Evolutionary conservation across 2,113 vertebrate genomes (phyloP), one percentile per base, ranked within the genome.

Genomic region (Spilogale gracilis): DNA sequence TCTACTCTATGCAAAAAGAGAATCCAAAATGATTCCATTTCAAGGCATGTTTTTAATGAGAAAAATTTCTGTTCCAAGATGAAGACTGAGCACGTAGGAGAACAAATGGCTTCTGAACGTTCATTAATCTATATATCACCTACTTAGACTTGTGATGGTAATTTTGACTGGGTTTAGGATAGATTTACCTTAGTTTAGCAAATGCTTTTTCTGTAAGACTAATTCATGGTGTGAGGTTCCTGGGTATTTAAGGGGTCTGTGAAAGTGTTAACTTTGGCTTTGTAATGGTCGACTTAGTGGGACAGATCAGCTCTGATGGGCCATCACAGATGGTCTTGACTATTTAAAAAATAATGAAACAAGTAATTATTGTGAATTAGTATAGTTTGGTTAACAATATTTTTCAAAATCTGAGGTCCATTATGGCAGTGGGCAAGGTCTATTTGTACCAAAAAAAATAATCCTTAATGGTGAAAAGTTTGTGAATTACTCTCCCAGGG

Each of bases 311-410:
- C n/a, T 56, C 21, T 71, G 9, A 79, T 73, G 48, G 21, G 43
- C 32, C 83, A 60, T 84, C 45, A 92, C 60, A 83, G 65, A 76
- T 61, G 20, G 45, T 83, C 67, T 73, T 48, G 6, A 88, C 52
- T 87, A 86, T 74, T 92, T 84, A 73, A 69, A 76, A 91, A 88
- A 89, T 23, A 61, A n/a, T 92, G 45, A 60, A 67, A 91, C 14
- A 83, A 96, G 50, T 60, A 61, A 63, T 81, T 87, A 73, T 92
- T 52, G 89, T 84, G 48, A 83, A 79, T 73, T 83, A 73, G 27
- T 69, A 27, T 67, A 93, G 38, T 54, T 95, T 73, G 32, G 10
- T 27, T 81, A 14, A 67, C 56, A 90, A 58, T 9, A 63, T 45
- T 71, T 95, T 86, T 81, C 63, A 90, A 86, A 93, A 86, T 87